Base-by-base conservation (phyloP, 2,888 invertebrate genomes). In the Eugnorisma glareosa region DNA sequence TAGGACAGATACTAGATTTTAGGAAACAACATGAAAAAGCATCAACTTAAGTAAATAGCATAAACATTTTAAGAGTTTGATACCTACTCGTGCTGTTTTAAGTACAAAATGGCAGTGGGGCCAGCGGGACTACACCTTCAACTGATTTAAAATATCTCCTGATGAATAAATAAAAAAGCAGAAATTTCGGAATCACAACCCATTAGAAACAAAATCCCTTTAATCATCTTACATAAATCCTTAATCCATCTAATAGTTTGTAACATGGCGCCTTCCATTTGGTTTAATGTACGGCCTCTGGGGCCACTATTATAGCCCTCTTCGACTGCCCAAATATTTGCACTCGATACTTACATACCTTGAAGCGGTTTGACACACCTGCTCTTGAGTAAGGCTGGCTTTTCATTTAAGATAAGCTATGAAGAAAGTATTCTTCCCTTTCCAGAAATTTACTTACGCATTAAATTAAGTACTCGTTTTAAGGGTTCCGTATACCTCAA, bases 281-380 rank as follows among this genome's bases (percentile, higher is more conserved):
- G 73, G 73, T 73, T 75, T 69, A 70, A 70, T 70, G 69, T 64
- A 74, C 77, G 35, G 57, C 15, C 18, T 59, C 18, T 45, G 18
- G 67, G 51, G 31, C 67, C 24, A 18, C 72, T 66, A 75, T 64
- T 64, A 70, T 18, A 64, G 37, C 70, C 67, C 67, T 75, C 70
- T 70, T 77, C 79, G 83, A 51, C 64, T 81, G 51, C 37, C n/a
- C 88, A 90, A 91, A 92, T 92, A 91, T 93, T 92, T 91, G 90
- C 83, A 79, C 79, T 77, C 74, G 88, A 84, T 89, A 86, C 87
- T 11, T 90, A 89, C 89, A 90, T 89, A 89, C 88, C 86, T 86
- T 85, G 76, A 78, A 77, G 81, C 87, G 81, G 89, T 90, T 91
- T 85, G 87, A 87, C 90, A 87, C 91, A 91, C 91, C 92, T 92